A percentile compares a stretch with the other conserved stretches of the same genome.
Evolutionary conservation across 1,140 invertebrate species (phyloP).

Genomic region (Dendroctonus valens): DNA sequence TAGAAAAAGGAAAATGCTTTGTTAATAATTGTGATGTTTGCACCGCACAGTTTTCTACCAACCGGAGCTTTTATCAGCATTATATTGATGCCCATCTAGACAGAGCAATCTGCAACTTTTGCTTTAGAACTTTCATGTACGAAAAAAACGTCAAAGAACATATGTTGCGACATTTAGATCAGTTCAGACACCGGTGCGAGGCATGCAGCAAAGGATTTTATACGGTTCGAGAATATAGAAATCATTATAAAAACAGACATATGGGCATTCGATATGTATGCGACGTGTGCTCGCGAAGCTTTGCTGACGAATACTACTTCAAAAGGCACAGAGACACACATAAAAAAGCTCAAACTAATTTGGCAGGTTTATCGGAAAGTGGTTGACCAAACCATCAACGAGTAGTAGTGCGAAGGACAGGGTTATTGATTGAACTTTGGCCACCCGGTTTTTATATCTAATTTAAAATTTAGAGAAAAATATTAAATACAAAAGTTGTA

Average conservation of each 20-base stretch:
- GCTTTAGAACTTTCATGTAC: constrained; percentile 50
- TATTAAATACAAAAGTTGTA: too few relatives aligned
- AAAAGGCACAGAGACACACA: constrained; percentile 61
- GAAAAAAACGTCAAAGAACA: constrained; percentile 50
- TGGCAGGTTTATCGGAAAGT: too few relatives aligned
- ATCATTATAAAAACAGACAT: constrained; percentile 50
- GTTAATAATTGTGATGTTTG: constrained; percentile 47
- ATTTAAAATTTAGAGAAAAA: too few relatives aligned
- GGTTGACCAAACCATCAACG: too few relatives aligned
- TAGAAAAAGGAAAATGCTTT: constrained; percentile 50
- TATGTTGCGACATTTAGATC: constrained; percentile 49
- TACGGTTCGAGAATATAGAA: constrained; percentile 50
- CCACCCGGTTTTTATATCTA: too few relatives aligned
- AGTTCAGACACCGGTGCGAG: constrained; percentile 48
- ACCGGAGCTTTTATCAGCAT: constrained; percentile 44
- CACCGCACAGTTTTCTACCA: constrained; percentile 38
- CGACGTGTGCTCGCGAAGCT: constrained; percentile 59
- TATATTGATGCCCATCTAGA: constrained; percentile 45
- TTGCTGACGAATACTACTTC: constrained; percentile 60
- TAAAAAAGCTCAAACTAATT: constrained; percentile 36
- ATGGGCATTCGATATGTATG: constrained; percentile 54
- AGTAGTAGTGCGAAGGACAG: too few relatives aligned
- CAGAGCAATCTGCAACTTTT: constrained; percentile 49
- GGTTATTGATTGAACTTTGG: too few relatives aligned
- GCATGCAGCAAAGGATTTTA: constrained; percentile 50